These are phyloP conservation scores for Heliconius ismenius DNA, from an alignment of 2,888 invertebrate genomes.

Conservation along the genomic window DNA sequence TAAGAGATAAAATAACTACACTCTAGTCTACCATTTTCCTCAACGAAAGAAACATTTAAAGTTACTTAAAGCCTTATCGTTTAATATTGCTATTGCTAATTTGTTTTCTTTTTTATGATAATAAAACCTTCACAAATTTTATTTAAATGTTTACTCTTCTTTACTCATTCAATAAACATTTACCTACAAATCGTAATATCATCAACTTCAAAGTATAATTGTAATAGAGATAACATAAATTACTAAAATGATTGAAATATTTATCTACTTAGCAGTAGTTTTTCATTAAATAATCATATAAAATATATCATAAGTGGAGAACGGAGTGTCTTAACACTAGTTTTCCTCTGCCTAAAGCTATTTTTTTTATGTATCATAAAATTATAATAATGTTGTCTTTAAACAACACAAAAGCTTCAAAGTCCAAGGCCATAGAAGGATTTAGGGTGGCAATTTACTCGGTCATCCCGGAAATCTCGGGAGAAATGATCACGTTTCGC, in stretches of 20 bases:
- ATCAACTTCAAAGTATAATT: neutral
- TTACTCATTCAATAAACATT: neutral
- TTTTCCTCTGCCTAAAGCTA: too few relatives aligned
- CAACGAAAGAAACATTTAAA: neutral
- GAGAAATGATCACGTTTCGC: constrained; percentile 16
- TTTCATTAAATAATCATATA: too few relatives aligned
- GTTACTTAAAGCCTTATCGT: neutral
- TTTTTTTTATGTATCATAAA: too few relatives aligned
- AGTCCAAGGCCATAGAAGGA: constrained; percentile 20
- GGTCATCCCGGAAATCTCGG: constrained; percentile 17
- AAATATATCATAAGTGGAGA: too few relatives aligned
- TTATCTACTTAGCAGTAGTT: too few relatives aligned
- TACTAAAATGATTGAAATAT: neutral
- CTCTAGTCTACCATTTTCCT: neutral
- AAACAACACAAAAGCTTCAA: neutral
- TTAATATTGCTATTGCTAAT: neutral
- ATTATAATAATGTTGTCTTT: too few relatives aligned
- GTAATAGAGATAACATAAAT: neutral
- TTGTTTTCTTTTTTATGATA: neutral
- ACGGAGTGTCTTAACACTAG: too few relatives aligned
- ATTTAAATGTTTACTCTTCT: neutral
- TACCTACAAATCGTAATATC: neutral
- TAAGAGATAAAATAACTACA: neutral
- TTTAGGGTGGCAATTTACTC: constrained; percentile 27
- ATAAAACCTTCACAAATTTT: neutral